Evolutionary conservation across 2,888 invertebrate genomes (phyloP).

Genomic region (Myopa tessellatipennis): DNA sequence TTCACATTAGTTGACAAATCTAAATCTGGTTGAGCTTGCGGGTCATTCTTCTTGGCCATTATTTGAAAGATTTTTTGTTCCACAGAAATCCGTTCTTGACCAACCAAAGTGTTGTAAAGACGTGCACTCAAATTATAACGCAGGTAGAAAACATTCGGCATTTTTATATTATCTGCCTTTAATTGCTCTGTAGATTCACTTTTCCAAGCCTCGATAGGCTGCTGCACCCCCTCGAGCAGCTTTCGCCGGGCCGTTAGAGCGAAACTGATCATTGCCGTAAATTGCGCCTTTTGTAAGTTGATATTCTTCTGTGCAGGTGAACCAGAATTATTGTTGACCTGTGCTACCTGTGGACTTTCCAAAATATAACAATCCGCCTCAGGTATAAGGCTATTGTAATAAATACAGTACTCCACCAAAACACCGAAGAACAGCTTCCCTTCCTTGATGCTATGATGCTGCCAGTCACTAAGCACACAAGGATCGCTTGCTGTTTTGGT

Average conservation of each 20-base stretch:
- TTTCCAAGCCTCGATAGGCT: not conserved
- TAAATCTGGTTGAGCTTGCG: constrained; percentile 7
- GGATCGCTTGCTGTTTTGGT: constrained; percentile 42
- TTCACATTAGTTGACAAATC: not conserved
- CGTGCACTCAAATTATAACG: constrained; percentile 73
- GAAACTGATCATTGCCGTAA: constrained; percentile 72
- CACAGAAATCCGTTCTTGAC: constrained; percentile 77
- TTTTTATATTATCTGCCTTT: not conserved
- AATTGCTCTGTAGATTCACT: not conserved
- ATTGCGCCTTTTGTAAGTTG: constrained; percentile 72
- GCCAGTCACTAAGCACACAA: constrained; percentile 72
- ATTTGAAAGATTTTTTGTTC: constrained; percentile 72
- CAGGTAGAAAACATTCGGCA: constrained; percentile 70
- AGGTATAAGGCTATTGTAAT: constrained; percentile 69
- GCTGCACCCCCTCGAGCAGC: not conserved
- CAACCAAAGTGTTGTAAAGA: constrained; percentile 75
- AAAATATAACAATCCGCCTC: constrained; percentile 74
- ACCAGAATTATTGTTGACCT: constrained; percentile 67
- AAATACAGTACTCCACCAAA: constrained; percentile 71
- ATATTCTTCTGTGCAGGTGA: constrained; percentile 71
- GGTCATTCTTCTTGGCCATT: constrained; percentile 62
- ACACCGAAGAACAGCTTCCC: constrained; percentile 73
- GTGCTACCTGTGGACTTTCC: constrained; percentile 72
- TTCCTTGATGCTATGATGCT: constrained; percentile 70
- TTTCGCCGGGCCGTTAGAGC: constrained; percentile 61